phyloP scores from a whole-genome alignment of 2,797 vertebrate species.

The Antennarius maculatus region DNA sequence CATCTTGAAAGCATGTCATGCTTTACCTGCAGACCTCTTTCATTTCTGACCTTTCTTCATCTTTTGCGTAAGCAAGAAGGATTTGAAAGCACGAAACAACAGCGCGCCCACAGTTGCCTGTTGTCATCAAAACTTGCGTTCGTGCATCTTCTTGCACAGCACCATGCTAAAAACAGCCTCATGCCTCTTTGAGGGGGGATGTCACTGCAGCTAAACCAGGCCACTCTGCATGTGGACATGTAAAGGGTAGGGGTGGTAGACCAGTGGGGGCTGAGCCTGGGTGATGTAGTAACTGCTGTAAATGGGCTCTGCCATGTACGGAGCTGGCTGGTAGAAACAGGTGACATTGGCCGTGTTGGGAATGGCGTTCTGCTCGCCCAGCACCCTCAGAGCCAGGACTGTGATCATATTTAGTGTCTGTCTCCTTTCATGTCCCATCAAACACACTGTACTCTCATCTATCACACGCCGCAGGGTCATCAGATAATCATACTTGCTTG shows the following conservation, averaged over 20 bases:
- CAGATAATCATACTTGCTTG: conserved; percentile 95
- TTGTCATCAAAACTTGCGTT: conserved; percentile 60
- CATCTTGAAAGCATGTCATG: conserved; percentile 47
- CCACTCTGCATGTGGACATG: conserved; percentile 87
- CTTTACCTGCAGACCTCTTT: conserved; percentile 44
- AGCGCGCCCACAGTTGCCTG: conserved; percentile 48
- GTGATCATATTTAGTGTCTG: conserved; percentile 98
- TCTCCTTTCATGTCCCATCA: conserved; percentile 93
- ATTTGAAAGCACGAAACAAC: conserved; percentile 70
- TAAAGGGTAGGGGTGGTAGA: conserved; percentile 90
- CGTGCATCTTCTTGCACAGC: conserved; percentile 61
- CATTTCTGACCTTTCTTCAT: conserved; percentile 33
- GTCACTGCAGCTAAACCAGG: conserved; percentile 79
- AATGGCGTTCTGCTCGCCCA: conserved; percentile 96
- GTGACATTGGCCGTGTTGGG: conserved; percentile 92
- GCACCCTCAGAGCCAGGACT: conserved; percentile 91
- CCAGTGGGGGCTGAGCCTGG: conserved; percentile 83
- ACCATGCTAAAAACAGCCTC: conserved; percentile 63
- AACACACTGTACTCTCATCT: conserved; percentile 93
- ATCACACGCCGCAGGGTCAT: conserved; percentile 94
- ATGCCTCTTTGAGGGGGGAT: conserved; percentile 51
- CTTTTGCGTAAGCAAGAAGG: conserved; percentile 54
- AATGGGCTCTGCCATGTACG: conserved; percentile 89
- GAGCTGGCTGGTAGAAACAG: conserved; percentile 96
- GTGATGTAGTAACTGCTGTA: conserved; percentile 90